Evolutionary conservation across 2,888 invertebrate genomes (phyloP), one percentile per base, ranked within the genome.

Genomic region (Biston betularia): DNA sequence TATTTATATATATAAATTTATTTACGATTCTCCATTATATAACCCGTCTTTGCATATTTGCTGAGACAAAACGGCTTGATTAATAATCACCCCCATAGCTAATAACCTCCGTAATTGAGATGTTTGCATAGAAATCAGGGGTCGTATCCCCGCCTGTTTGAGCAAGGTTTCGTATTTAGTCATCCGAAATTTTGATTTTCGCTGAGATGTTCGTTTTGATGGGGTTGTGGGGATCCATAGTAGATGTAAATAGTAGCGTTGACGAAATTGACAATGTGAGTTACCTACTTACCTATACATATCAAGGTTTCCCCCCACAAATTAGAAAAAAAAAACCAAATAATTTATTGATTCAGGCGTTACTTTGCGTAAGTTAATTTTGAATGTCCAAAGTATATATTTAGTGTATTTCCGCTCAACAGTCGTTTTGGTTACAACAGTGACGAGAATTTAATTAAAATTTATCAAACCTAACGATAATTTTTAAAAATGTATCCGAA

Each of bases 31-130:
- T 53, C 45, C 10, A 7, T 14, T 44, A 60, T 14, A 61, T 46
- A 61, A 61, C 45, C 61, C 35, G 24, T 57, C 57, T 35, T 14
- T 33, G 48, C 69, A 73, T 79, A 77, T 83, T 81, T 81, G 78
- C 75, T 72, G 73, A 84, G 82, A 86, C 85, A 84, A 83, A 81
- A 72, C 77, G 75, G 77, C 79, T 77, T 83, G 83, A 84, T 87
- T 84, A 86, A 86, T 87, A 85, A 86, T 80, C 81, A 83, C 86
- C 87, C 81, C 81, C 85, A 84, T 87, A 88, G 87, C 92, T 92
- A 93, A 92, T 92, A 92, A 92, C 80, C 76, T 76, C 80, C 77
- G 93, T 93, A 93, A 93, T 93, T 92, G 93, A 93, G 93, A 92
- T 90, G 90, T 92, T 92, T 90, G 90, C 86, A 72, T 79, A 82